Percentiles rank a stretch among this genome's conserved stretches.
phyloP scores from a whole-genome alignment of 2,888 invertebrate species.

The Orgyia antiqua region DNA sequence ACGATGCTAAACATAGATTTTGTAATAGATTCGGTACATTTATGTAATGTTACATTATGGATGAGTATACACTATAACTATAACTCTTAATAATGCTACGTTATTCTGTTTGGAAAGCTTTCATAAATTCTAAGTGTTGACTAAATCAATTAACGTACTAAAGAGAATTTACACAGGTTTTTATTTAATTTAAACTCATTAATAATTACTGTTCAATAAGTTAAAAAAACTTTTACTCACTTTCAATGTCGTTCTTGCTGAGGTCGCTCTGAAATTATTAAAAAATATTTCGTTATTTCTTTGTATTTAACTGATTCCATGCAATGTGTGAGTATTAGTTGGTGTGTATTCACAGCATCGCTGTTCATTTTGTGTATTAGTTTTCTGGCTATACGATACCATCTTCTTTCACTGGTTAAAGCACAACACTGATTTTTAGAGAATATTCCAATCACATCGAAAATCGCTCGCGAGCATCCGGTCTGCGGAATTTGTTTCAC shows the following conservation, averaged over 20 bases:
- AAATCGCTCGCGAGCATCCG: slow-evolving; percentile 57
- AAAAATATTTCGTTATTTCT: slow-evolving; percentile 67
- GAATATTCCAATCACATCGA: slow-evolving; percentile 27
- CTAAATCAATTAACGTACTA: no score
- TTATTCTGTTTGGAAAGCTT: no score
- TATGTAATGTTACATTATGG: slow-evolving; percentile 28
- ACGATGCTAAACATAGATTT: slow-evolving; percentile 65
- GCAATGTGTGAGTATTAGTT: slow-evolving; percentile 44
- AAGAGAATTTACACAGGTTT: no score
- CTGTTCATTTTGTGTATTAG: slow-evolving; percentile 37
- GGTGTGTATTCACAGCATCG: slow-evolving; percentile 46
- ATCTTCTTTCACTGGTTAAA: slow-evolving; percentile 50
- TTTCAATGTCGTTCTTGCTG: slow-evolving; percentile 92
- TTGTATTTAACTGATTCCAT: slow-evolving; percentile 44
- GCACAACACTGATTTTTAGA: slow-evolving; percentile 55
- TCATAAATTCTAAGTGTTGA: no score
- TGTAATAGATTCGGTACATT: slow-evolving; percentile 37
- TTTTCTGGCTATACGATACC: slow-evolving; percentile 41
- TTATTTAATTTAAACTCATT: no score
- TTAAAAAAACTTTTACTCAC: no score
- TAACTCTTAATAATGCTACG: no score
- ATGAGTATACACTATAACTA: slow-evolving; percentile 1
- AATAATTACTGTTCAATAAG: no score
- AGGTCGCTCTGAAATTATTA: slow-evolving; percentile 87
- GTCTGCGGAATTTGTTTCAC: slow-evolving; percentile 59